Evolutionary conservation across 2,113 vertebrate genomes (phyloP).

Genomic region (Scomber japonicus): DNA sequence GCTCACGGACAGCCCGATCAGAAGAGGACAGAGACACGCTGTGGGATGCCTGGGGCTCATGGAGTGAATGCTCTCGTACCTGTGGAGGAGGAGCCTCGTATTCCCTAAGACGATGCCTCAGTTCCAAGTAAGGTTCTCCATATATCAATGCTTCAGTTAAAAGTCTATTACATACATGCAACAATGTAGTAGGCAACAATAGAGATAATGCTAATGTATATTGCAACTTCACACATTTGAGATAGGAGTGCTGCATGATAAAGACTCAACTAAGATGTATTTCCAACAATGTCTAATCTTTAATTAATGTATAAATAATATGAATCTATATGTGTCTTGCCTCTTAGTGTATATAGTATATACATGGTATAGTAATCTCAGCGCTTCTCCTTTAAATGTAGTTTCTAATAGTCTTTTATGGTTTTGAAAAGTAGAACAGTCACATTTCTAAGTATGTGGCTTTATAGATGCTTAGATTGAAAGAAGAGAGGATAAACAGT

Average conservation of each 20-base stretch:
- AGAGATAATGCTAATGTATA: too few relatives aligned
- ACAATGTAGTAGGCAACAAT: not conserved
- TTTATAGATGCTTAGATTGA: slow-evolving; percentile 3
- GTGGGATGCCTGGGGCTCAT: slow-evolving; percentile 97
- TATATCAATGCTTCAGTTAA: not conserved
- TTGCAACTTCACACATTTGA: not conserved
- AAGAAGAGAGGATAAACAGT: not conserved
- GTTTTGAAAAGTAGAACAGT: not conserved
- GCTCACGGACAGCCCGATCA: slow-evolving; percentile 91
- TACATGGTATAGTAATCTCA: too few relatives aligned
- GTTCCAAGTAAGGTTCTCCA: slow-evolving; percentile 88
- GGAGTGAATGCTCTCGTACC: slow-evolving; percentile 97
- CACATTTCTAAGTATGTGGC: not conserved
- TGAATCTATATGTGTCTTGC: too few relatives aligned
- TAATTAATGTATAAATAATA: too few relatives aligned
- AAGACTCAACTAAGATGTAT: too few relatives aligned
- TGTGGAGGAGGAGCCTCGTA: slow-evolving; percentile 97
- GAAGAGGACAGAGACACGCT: slow-evolving; percentile 93
- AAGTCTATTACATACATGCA: not conserved
- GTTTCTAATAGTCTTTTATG: too few relatives aligned
- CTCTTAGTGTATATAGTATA: too few relatives aligned
- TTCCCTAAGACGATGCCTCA: slow-evolving; percentile 93
- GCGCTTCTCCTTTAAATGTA: too few relatives aligned
- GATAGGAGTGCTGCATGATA: not conserved
- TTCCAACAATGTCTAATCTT: too few relatives aligned